Percentiles rank a stretch among this genome's conserved stretches.
Conservation (phyloP, 2,797 vertebrate species). For the Catostomus latipinnis region DNA sequence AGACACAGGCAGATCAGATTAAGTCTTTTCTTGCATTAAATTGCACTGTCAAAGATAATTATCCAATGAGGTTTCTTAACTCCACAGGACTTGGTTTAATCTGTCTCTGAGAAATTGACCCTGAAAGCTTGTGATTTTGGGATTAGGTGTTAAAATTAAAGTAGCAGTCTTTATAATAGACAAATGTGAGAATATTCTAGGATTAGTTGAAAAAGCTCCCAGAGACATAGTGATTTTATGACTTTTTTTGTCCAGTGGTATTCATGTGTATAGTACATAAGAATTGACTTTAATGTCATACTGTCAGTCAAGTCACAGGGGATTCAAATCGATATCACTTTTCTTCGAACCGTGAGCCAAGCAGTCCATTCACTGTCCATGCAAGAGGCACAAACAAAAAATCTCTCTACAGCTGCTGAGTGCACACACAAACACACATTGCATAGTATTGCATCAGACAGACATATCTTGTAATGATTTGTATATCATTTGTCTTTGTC, state of each 20-base stretch:
- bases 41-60: too few species aligned
- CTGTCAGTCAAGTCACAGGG: neutral
- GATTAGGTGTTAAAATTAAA: neutral
- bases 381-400: slow-evolving; percentile 13
- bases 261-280: neutral
- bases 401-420: slow-evolving; percentile 10
- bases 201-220: slow-evolving; percentile 16
- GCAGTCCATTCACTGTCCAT: neutral
- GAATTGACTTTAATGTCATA: neutral
- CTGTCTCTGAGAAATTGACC: too few species aligned
- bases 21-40: too few species aligned
- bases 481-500: slow-evolving; percentile 16
- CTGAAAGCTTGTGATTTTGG: neutral
- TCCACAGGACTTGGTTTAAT: too few species aligned
- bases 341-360: neutral
- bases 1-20: too few species aligned
- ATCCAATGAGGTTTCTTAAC: too few species aligned
- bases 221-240: slow-evolving; percentile 5
- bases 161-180: neutral
- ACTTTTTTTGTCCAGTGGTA: neutral
- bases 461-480: slow-evolving; percentile 23
- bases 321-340: slow-evolving; percentile 8
- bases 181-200: slow-evolving; percentile 11
- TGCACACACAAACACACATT: slow-evolving; percentile 31
- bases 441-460: slow-evolving; percentile 41